These are phyloP conservation scores for Arothron firmamentum DNA, from an alignment of 2,113 vertebrate genomes.

Conservation along the genomic window DNA sequence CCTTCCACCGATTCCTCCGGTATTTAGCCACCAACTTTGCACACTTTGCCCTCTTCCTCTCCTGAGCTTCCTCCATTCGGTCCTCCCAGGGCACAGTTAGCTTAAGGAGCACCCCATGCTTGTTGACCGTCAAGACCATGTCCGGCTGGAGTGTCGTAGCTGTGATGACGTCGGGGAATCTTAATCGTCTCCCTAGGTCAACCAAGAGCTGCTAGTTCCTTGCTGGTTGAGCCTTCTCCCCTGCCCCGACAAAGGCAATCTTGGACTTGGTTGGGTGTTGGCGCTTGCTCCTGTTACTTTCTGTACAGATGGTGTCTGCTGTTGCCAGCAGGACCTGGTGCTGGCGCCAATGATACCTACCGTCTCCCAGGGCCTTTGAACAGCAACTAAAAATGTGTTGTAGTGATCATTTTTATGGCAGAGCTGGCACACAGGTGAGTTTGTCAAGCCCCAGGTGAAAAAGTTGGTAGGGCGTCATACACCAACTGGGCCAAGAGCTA, in stretches of 20 bases:
- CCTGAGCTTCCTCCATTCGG: background rate
- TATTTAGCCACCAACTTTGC: background rate
- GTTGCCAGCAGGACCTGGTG: background rate
- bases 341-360: background rate
- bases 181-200: background rate
- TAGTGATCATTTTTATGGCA: background rate
- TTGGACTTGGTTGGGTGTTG: background rate
- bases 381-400: background rate
- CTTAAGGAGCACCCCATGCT: background rate
- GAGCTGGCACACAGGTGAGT: background rate
- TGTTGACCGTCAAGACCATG: background rate
- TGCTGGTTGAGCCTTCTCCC: background rate
- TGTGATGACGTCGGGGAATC: background rate
- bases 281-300: background rate
- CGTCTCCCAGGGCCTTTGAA: background rate
- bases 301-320: background rate
- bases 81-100: background rate
- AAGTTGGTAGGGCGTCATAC: background rate
- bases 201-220: background rate
- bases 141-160: background rate
- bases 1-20: constrained; percentile 1
- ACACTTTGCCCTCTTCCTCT: background rate
- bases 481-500: background rate
- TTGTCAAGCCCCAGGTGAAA: background rate
- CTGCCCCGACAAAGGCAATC: too few relatives aligned